Base-by-base conservation (phyloP, 2,888 invertebrate species). In the Temnothorax ravouxi region DNA sequence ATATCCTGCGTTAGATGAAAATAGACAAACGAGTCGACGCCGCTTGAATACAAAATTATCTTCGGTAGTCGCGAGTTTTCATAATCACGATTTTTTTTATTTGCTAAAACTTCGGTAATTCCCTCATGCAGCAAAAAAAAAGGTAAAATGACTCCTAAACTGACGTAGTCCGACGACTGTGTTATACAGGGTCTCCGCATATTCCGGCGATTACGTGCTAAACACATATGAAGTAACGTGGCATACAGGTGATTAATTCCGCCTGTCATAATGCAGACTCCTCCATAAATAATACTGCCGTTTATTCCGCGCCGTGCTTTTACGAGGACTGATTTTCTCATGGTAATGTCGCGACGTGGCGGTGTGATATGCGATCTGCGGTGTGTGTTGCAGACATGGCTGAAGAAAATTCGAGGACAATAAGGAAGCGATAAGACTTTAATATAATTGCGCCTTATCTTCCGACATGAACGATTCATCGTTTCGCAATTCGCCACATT, bases 241-340 rank as follows among this genome's bases (percentile, higher is more conserved):
- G 59, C 44, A 64, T n/a, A n/a, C 13, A 59, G 50, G 21, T 25
- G 25, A 77, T 77, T 67, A 75, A 71, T 87, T 83, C 44, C 34
- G 50, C 18, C 13, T 44, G 47, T 21, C 21, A 54, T 76, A 38
- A 72, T 52, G 52, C 44, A 13, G 38, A 13, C 21, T 75, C 38
- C 77, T 83, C 74, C 34, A 66, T 82, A 83, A 81, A 83, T 81
- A 69, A 77, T 67, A 41, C 34, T 50, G n/a, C n/a, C 15, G 13
- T 47, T 76, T 56, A 21, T 79, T 56, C 41, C 54, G 41, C 67
- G 11, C 34, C 15, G 34, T 74, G 25, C 25, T 56, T 77, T 72
- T 69, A 15, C 61, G 29, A 50, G 44, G 67, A 74, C 21, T 62
- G 61, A 47, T 61, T 77, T 87, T 67, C 54, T 62, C 50, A 47